Conservation (phyloP, 2,797 vertebrate genomes). For the Thripadectes ignobilis region DNA sequence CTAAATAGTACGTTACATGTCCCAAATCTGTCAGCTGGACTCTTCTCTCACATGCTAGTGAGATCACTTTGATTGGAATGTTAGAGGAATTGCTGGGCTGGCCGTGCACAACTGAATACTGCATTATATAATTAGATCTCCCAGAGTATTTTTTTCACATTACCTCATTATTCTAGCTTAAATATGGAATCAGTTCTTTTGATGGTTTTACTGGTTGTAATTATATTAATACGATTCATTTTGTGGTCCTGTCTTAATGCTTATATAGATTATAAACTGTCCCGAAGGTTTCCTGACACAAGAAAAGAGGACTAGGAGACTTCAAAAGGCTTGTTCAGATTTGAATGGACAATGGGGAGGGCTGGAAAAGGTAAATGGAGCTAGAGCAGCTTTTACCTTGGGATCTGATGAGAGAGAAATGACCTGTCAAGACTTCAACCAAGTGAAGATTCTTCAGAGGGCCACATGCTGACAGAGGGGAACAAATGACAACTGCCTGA, state of each 20-base stretch:
- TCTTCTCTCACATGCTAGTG: constrained; percentile 78
- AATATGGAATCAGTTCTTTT: constrained; percentile 80
- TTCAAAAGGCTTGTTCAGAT: not conserved
- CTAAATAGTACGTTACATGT: constrained; percentile 78
- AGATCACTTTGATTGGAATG: constrained; percentile 79
- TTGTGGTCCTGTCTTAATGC: constrained; percentile 82
- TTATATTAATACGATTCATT: constrained; percentile 79
- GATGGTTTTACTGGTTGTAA: constrained; percentile 77
- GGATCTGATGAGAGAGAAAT: constrained; percentile 35
- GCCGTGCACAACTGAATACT: constrained; percentile 39
- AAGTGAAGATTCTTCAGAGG: constrained; percentile 7
- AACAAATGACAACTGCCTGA: not conserved
- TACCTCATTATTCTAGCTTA: constrained; percentile 56
- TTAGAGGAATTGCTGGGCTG: constrained; percentile 67
- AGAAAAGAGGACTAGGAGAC: constrained; percentile 62
- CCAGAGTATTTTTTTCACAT: constrained; percentile 37
- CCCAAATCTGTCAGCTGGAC: constrained; percentile 80
- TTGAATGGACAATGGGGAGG: not conserved
- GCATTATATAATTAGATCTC: constrained; percentile 70
- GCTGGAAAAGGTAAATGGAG: not conserved
- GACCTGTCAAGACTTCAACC: not conserved
- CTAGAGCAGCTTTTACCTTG: not conserved
- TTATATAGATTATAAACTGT: constrained; percentile 76
- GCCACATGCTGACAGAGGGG: not conserved
- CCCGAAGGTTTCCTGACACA: constrained; percentile 57